Percentiles rank a stretch among this genome's conserved stretches.
These are phyloP conservation scores for Mimas tiliae DNA, from an alignment of 2,888 invertebrate species.

Conservation along the genomic window DNA sequence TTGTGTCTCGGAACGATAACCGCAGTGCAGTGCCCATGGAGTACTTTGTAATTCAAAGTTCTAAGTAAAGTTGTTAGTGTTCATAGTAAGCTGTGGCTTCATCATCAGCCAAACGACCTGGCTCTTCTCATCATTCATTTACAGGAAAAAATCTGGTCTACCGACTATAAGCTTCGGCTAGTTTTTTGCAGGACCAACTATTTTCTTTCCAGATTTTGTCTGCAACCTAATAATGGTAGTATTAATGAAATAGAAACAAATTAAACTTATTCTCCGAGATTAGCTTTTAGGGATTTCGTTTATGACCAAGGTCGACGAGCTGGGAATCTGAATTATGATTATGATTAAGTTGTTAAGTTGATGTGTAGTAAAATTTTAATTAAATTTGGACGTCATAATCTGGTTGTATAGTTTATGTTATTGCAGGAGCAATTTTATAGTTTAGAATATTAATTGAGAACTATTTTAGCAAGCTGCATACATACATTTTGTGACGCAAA, in stretches of 20 bases:
- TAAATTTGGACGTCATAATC: constrained; percentile 7
- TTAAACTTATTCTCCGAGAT: neutral
- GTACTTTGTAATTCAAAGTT: too few species aligned
- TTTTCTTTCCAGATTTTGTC: neutral
- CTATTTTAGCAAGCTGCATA: too few species aligned
- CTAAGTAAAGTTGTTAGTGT: too few species aligned
- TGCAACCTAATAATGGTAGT: neutral
- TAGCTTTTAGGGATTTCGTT: constrained; percentile 6
- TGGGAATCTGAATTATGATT: constrained; percentile 6
- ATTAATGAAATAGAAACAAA: neutral
- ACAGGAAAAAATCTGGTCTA: too few species aligned
- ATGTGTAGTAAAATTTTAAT: constrained; percentile 16
- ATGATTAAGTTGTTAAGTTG: too few species aligned
- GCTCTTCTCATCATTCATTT: too few species aligned
- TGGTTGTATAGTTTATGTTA: constrained; percentile 4
- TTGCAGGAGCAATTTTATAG: neutral
- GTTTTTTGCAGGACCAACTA: neutral
- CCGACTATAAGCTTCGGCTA: neutral
- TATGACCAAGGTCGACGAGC: constrained; percentile 10
- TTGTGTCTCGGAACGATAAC: too few species aligned
- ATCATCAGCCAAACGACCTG: too few species aligned
- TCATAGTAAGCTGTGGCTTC: too few species aligned
- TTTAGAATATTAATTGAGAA: too few species aligned
- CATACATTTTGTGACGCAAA: too few species aligned
- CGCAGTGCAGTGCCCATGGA: too few species aligned